phyloP scores from a whole-genome alignment of 2,797 vertebrate genomes.

The Periparus ater region DNA sequence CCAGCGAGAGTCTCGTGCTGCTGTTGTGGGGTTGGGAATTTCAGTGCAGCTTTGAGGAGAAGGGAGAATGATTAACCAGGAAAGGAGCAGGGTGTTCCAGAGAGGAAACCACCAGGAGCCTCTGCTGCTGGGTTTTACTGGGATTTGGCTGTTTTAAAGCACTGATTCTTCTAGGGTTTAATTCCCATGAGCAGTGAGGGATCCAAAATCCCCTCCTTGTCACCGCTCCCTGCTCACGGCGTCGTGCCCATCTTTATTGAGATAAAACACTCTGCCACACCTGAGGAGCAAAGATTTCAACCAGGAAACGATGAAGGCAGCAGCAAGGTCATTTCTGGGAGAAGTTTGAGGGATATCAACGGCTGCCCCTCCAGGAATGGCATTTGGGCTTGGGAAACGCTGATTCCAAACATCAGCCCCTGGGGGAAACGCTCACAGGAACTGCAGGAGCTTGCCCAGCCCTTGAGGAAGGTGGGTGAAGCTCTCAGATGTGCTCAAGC shows the following conservation, averaged over 20 bases:
- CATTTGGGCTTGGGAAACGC: rapidly evolving
- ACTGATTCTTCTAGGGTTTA: background rate
- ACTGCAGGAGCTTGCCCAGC: background rate
- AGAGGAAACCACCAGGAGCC: background rate
- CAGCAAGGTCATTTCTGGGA: background rate
- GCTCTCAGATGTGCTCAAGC: background rate
- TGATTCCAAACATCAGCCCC: background rate
- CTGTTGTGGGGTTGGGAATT: background rate
- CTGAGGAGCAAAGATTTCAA: background rate
- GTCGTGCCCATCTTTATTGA: rapidly evolving
- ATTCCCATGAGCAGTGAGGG: rapidly evolving
- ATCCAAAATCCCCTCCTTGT: background rate
- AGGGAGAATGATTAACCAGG: background rate
- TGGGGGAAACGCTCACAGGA: background rate
- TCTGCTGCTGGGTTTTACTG: background rate
- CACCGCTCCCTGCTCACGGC: rapidly evolving
- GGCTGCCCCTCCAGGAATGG: background rate
- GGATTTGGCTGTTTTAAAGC: background rate
- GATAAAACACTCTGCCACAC: background rate
- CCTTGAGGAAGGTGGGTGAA: background rate
- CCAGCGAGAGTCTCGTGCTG: background rate
- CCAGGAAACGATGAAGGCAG: background rate
- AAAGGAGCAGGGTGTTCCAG: background rate
- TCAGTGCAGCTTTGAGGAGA: background rate
- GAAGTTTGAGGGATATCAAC: background rate